phyloP scores from a whole-genome alignment of 2,888 invertebrate species.

The Shargacucullia verbasci region DNA sequence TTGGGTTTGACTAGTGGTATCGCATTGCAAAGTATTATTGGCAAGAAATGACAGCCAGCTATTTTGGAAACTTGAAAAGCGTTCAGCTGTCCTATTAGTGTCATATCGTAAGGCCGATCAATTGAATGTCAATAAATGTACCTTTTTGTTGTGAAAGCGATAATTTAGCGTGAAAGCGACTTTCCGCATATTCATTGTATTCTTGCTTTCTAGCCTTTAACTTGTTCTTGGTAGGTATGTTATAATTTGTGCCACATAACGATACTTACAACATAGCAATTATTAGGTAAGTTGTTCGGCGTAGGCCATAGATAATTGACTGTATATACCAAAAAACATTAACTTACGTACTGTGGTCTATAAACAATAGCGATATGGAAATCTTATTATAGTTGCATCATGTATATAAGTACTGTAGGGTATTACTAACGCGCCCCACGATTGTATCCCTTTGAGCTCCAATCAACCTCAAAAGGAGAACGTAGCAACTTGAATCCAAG shows the following conservation, averaged over 20 bases:
- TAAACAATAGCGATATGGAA: too few species aligned
- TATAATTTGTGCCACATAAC: too few species aligned
- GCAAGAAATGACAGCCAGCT: slow-evolving; percentile 24
- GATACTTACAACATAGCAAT: too few species aligned
- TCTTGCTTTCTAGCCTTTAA: too few species aligned
- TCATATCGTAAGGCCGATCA: slow-evolving; percentile 16
- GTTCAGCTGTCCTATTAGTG: slow-evolving; percentile 42
- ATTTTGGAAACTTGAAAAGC: slow-evolving; percentile 21
- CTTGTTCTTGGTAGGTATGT: too few species aligned
- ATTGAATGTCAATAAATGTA: slow-evolving; percentile 40
- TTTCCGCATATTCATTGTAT: neutral
- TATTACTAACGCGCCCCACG: neutral
- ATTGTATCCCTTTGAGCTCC: neutral
- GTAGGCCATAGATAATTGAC: too few species aligned
- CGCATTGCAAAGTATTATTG: slow-evolving; percentile 22
- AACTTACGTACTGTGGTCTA: too few species aligned
- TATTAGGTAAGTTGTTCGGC: too few species aligned
- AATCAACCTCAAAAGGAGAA: neutral
- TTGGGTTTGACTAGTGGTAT: slow-evolving; percentile 20
- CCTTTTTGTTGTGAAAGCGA: slow-evolving; percentile 4
- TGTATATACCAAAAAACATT: too few species aligned
- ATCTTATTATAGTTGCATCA: neutral
- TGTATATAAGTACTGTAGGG: neutral
- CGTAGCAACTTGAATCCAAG: neutral
- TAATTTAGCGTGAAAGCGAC: neutral